Base-by-base conservation (phyloP, 2,888 invertebrate genomes). In the Acrocyrtus sp. region DNA sequence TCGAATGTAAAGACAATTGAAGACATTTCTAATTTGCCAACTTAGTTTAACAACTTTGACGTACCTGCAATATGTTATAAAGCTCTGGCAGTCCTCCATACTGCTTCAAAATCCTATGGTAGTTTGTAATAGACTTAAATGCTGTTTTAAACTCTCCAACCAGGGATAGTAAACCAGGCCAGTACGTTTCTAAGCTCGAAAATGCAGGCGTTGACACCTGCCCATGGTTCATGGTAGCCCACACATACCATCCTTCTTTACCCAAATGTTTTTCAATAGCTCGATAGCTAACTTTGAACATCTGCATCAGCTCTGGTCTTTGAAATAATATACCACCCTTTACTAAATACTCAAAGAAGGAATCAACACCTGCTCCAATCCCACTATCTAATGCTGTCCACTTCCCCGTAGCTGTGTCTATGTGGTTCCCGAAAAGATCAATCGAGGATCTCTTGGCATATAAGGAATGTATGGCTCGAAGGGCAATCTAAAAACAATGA, bases 81-180 rank as follows among this genome's bases (percentile, higher is more conserved):
- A 98, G 97, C 84, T 99, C 99, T 0, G 99, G 99, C 0, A 96
- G 92, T 83, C 98, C 97, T 0, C 99, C 99, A 85, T 95, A 98
- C 84, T 98, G 96, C 72, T 92, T 91, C 94, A 97, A 96, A 0
- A 99, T 95, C 82, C 94, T 92, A 83, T 97, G 95, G 85, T 99
- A 99, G 85, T 97, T 97, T 82, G 95, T 92, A 75, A 99, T 87
- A 3, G 96, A 95, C 81, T 94, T 92, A 90, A 96, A 92, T 0
- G 95, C 99, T 78, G 92, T 90, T 80, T 91, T 92, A 12, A 93
- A 90, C 83, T 98, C 95, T 5, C 98, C 93, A 78, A 94, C 89
- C 19, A 95, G 87, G 81, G 92, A 92, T 66, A 98, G 87, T 27
- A 99, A 88, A 0, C 99, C 98, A 0, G 99, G 99, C 97, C 98